Evolutionary conservation across 2,113 vertebrate genomes (phyloP).

Genomic region (Rissa tridactyla): DNA sequence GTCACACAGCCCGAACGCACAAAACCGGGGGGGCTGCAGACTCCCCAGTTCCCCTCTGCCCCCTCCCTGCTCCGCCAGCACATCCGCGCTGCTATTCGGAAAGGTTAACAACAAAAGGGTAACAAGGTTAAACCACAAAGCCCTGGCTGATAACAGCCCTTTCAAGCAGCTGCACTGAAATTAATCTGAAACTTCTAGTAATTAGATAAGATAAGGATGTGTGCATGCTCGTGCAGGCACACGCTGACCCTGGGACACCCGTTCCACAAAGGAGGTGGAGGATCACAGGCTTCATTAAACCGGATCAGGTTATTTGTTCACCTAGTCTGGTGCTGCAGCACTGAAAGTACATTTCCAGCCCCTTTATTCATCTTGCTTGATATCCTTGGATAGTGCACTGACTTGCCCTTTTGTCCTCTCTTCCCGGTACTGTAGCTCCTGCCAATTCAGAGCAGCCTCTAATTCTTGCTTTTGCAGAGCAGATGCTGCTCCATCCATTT

Average conservation of each 20-base stretch:
- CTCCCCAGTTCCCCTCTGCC: not conserved
- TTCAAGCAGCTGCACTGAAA: conserved; percentile 64
- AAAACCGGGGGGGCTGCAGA: not conserved
- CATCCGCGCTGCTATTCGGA: not conserved
- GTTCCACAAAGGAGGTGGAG: not conserved
- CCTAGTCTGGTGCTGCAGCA: not conserved
- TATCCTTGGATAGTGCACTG: not conserved
- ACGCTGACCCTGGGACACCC: conserved; percentile 26
- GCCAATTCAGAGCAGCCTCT: conserved; percentile 3
- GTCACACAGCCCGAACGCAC: conserved; percentile 8
- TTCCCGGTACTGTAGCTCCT: not conserved
- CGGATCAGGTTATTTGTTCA: conserved; percentile 4
- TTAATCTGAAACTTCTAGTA: conserved; percentile 70
- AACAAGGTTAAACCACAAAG: conserved; percentile 71
- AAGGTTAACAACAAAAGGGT: conserved; percentile 66
- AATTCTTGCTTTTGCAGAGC: not conserved
- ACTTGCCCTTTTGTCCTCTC: conserved; percentile 37
- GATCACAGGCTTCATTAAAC: conserved; percentile 21
- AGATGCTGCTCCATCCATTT: conserved; percentile 5
- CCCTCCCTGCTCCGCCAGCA: not conserved
- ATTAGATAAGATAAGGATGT: conserved; percentile 74
- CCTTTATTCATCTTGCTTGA: not conserved
- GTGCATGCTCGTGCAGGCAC: not conserved
- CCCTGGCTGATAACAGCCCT: conserved; percentile 60
- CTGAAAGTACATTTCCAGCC: not conserved